These are phyloP conservation scores for Sinotaia quadrata DNA, from an alignment of 2,888 invertebrate species.

Conservation along the genomic window DNA sequence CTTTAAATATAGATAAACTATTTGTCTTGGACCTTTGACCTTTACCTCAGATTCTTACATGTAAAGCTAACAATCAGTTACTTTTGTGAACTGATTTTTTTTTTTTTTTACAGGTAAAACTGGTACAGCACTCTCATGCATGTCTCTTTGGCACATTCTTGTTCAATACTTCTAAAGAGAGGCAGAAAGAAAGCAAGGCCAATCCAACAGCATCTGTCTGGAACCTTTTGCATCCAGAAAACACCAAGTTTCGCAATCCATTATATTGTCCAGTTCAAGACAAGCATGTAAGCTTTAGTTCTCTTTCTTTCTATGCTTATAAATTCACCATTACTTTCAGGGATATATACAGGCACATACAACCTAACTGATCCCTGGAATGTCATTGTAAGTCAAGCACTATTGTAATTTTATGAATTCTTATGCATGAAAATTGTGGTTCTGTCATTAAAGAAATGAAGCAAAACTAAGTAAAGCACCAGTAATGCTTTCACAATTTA, in stretches of 20 bases:
- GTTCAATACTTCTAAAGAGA: conserved; percentile 79
- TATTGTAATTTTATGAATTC: too few species aligned
- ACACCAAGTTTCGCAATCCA: conserved; percentile 86
- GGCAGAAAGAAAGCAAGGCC: conserved; percentile 52
- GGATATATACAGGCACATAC: not conserved
- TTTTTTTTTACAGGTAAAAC: conserved; percentile 82
- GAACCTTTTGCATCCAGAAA: conserved; percentile 81
- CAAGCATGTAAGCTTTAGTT: not conserved
- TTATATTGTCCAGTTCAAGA: conserved; percentile 76
- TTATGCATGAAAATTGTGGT: too few species aligned
- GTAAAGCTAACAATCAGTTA: too few species aligned
- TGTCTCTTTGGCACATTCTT: conserved; percentile 97
- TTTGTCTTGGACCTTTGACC: too few species aligned
- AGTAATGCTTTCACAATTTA: too few species aligned
- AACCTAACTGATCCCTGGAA: not conserved
- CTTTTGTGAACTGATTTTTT: too few species aligned
- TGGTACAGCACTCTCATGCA: conserved; percentile 95
- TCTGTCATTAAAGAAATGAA: too few species aligned
- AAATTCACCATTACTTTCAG: not conserved
- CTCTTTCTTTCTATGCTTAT: too few species aligned
- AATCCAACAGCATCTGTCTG: conserved; percentile 84
- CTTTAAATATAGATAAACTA: too few species aligned
- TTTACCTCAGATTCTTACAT: too few species aligned
- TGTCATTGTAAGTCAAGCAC: not conserved
- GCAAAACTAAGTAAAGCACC: too few species aligned